phyloP scores from a whole-genome alignment of 1,140 invertebrate genomes.

The Globodera ellingtonae region DNA sequence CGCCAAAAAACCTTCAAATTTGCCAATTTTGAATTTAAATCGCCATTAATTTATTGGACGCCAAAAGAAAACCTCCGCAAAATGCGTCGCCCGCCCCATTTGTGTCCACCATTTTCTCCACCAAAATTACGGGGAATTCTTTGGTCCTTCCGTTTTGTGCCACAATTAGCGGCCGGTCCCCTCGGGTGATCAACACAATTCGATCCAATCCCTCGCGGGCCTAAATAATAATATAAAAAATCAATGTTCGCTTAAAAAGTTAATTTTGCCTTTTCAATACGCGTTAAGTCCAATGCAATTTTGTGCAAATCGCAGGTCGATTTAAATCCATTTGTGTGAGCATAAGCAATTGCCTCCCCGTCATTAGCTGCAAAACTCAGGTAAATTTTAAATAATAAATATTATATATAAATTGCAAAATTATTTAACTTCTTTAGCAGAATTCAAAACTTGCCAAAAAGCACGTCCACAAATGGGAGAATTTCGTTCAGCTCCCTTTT shows the following conservation, averaged over 20 bases:
- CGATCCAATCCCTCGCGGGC: slow-evolving; percentile 66
- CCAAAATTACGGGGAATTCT: slow-evolving; percentile 75
- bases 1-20: slow-evolving; percentile 74
- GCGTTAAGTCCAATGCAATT: slow-evolving; percentile 75
- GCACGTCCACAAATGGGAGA: slow-evolving; percentile 88
- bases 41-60: slow-evolving; percentile 44
- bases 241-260: not conserved
- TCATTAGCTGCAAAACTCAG: slow-evolving; percentile 71
- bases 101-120: slow-evolving; percentile 86
- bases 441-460: slow-evolving; percentile 77
- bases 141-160: slow-evolving; percentile 72
- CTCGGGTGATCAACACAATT: slow-evolving; percentile 89
- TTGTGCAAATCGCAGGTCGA: slow-evolving; percentile 76
- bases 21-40: slow-evolving; percentile 28
- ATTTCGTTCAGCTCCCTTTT: slow-evolving; percentile 79
- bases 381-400: not conserved
- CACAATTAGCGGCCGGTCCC: slow-evolving; percentile 80
- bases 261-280: not conserved
- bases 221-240: slow-evolving; percentile 10
- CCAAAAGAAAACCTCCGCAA: slow-evolving; percentile 74
- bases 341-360: slow-evolving; percentile 70
- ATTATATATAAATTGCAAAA: not conserved
- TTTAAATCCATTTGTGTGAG: slow-evolving; percentile 59
- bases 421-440: not conserved
- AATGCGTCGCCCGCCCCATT: slow-evolving; percentile 99